Evolutionary conservation across 2,113 vertebrate species (phyloP), one percentile per base, ranked within the genome.

Genomic region (Peromyscus polionotus): DNA sequence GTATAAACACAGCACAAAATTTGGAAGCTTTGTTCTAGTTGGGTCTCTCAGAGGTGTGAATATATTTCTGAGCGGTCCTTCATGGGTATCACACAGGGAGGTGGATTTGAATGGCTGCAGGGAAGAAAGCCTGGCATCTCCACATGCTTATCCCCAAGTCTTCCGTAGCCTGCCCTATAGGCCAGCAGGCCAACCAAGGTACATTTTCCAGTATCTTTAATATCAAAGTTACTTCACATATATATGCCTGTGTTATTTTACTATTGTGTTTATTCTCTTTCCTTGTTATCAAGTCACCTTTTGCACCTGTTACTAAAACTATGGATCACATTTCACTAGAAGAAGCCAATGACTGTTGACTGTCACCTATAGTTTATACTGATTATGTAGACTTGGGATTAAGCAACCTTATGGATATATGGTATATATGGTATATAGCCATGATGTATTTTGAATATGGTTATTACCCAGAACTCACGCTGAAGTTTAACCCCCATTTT

Each of bases 221-320:
- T 9, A 22, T 89, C 45, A 80, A 76, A 91, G 33, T 81, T 89
- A 94, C 28, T 85, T 59, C 5, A 65, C 65, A 59, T 39, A 31
- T 63, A 68, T 83, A 93, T 61, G 0, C 0, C 57, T 79, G 5
- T 36, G 86, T 83, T 7, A 75, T 65, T 95, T 92, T 88, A 63
- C 70, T 93, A 13, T 54, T 80, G 39, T 87, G 57, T 59, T 57
- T 89, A 91, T 81, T 14, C 39, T 80, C 1, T 75, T 95, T 96
- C 48, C 92, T 36, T 86, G 13, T 59, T 90, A 95, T 42, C 36
- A 96, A 17, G n/a, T 92, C 10, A 45, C 48, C 17, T 90, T 96
- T 48, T 85, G 39, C 14, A 68, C 16, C 22, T 88, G 39, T 77
- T 85, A 70, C 36, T 70, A 36, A 48, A 36, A 81, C 13, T 36